Evolutionary conservation across 2,888 invertebrate species (phyloP).

Genomic region (Tridacna gigas): DNA sequence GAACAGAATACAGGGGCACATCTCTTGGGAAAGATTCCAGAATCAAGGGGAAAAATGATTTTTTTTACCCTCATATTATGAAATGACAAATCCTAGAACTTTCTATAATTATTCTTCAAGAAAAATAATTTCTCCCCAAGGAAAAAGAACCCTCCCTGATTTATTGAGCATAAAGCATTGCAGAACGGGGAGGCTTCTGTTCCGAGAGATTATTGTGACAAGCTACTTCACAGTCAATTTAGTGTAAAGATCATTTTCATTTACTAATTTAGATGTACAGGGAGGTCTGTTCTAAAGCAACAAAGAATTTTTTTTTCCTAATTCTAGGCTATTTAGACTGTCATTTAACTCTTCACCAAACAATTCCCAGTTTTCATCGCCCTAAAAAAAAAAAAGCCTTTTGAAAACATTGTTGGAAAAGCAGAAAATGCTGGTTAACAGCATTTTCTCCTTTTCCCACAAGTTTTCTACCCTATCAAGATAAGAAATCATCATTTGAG

Average conservation of each 20-base stretch:
- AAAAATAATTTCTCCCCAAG: conserved; percentile 24
- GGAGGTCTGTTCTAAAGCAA: conserved; percentile 20
- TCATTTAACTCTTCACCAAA: too few relatives aligned
- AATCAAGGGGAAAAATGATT: not conserved
- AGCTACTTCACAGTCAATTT: conserved; percentile 40
- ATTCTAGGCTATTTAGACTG: too few relatives aligned
- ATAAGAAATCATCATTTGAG: too few relatives aligned
- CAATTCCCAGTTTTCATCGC: too few relatives aligned
- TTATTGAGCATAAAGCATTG: conserved; percentile 25
- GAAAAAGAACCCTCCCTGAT: conserved; percentile 37
- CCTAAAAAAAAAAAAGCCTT: too few relatives aligned
- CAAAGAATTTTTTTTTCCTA: not conserved
- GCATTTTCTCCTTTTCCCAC: too few relatives aligned
- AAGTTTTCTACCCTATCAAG: too few relatives aligned
- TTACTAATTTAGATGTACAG: conserved; percentile 29
- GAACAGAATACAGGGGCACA: too few relatives aligned
- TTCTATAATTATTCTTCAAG: conserved; percentile 25
- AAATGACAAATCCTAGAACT: conserved; percentile 1
- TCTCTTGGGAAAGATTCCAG: not conserved
- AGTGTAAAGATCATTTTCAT: conserved; percentile 12
- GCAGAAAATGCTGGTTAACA: too few relatives aligned
- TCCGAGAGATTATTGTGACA: conserved; percentile 38
- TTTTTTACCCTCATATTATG: not conserved
- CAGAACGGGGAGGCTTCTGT: conserved; percentile 26
- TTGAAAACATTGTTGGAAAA: too few relatives aligned